Base-by-base conservation (phyloP, 37 sponge, comb jelly and placozoan species). In the Halisarca cf. caerulea region DNA sequence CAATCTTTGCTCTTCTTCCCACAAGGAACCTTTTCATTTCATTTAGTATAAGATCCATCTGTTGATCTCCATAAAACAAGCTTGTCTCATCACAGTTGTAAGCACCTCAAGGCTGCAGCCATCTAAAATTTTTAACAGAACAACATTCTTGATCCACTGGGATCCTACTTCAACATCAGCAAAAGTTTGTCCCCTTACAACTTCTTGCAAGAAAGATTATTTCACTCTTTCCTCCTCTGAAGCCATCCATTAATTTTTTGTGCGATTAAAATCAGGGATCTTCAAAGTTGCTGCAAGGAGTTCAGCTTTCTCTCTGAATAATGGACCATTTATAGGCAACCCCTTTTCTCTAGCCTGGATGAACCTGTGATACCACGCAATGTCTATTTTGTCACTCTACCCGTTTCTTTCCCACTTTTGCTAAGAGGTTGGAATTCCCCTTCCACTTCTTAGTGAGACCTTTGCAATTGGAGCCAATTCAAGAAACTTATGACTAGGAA, bases 51-150 rank as follows among this genome's bases (percentile, higher is more conserved):
- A 7, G 64, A n/a, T 3, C 36, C 36, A n/a, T 79, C 79, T 47
- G 79, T 53, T 24, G 44, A 54, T 14, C 30, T 3, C 37, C 25
- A 5, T 41, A 47, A 24, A 45, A 79, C 30, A 79, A 23, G 33
- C 79, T 55, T 25, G 79, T 79, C 24, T 79, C 79, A 79, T 79
- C 79, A 28, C 37, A 24, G 37, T 79, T 79, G 55, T 35, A 20
- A 11, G 44, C 7, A 79, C 44, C 30, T 24, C 79, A 79, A 55
- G 5, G 30, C 39, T 37, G 40, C 28, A 71, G 7, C 40, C 72
- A 28, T 38, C 40, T 18, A 79, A 21, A 3, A 79, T 4, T 41
- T 6, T 28, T 25, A 55, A 55, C 33, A 79, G 24, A 21, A 34
- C 36, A 21, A 34, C 36, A 11, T 45, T 28, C 37, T 6, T 47